Evolutionary conservation across 2,888 invertebrate species (phyloP), one percentile per base, ranked within the genome.

Genomic region (Lutraria lutraria): DNA sequence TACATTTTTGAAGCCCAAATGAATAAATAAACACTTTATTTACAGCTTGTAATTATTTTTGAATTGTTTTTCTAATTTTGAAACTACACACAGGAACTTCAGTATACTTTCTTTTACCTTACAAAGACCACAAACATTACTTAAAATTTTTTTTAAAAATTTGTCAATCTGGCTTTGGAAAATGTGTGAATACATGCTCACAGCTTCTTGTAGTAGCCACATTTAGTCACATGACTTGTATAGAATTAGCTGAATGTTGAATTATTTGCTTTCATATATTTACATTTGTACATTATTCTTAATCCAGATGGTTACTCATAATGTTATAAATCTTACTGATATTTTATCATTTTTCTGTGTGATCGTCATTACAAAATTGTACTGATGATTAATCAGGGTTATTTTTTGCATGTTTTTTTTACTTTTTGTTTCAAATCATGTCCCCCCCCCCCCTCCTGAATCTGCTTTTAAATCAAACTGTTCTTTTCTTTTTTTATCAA

Each of bases 141-240:
- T n/a, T n/a, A n/a, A n/a, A n/a, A n/a, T n/a, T n/a, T n/a, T n/a
- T n/a, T n/a, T n/a, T n/a, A n/a, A n/a, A n/a, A n/a, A 43, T 43
- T 43, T 2, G 43, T 43, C 8, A 68, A 25, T 68, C 25, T n/a
- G 63, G 25, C 25, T 68, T 68, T 68, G 25, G 63, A 68, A 25
- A 25, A 25, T n/a, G n/a, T 68, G 63, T n/a, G 63, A 68, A 68
- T 68, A n/a, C 25, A 4, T 68, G 63, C 25, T 25, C 63, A 68
- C 25, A 68, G 63, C 63, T 68, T 68, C 25, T n/a, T 68, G 25
- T 68, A 68, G 63, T 68, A 68, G 63, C 63, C n/a, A n/a, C 63
- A 68, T n/a, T 68, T 68, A n/a, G 63, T 68, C 63, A n/a, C 63
- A 25, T 25, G 43, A 43, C 43, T 43, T 56, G 63, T 68, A 68